Base-by-base conservation (phyloP, 1,140 invertebrate genomes). In the Hypsibius dujardini region DNA sequence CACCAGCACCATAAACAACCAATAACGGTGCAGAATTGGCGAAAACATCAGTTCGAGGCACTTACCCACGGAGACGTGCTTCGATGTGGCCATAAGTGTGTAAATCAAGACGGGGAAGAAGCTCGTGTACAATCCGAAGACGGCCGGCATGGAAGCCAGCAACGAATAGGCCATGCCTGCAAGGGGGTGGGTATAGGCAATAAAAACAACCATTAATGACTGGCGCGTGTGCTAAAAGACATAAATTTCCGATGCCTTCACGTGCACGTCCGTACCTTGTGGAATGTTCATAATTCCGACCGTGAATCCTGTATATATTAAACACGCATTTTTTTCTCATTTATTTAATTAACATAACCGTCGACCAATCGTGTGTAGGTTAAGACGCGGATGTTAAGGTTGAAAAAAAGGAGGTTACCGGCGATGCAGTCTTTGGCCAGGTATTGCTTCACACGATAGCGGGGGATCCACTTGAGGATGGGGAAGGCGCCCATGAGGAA, bases 271-370 rank as follows among this genome's bases (percentile, higher is more conserved):
- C n/a, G n/a, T 80, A 85, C 88, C 90, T 84, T 94, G 92, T 0
- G 91, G 90, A 78, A 95, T 91, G 76, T 95, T 90, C 87, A 95
- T 90, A 72, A 94, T 86, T n/a, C 88, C 89, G 2, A 92, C 87
- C 1, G 90, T 94, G 62, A 90, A 81, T 1, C 91, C 92, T 1
- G 81, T 75, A 67, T n/a, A n/a, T n/a, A n/a, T n/a, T n/a, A 56
- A 56, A 56, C 50, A 7, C 7, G 50, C 50, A 56, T 56, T n/a
- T 56, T 56, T 56, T 7, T 56, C n/a, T 7, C 50, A 56, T n/a
- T 7, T 56, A n/a, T n/a, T 56, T 7, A n/a, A 56, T n/a, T n/a
- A 42, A 80, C 76, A 2, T 79, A 7, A 73, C 81, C 79, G 1
- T 72, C 71, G 1, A 78, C 1, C 12, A 56, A 7, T 56, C n/a